Conservation (phyloP, 2,113 vertebrate species). For the Tricholaema leucomelas region DNA sequence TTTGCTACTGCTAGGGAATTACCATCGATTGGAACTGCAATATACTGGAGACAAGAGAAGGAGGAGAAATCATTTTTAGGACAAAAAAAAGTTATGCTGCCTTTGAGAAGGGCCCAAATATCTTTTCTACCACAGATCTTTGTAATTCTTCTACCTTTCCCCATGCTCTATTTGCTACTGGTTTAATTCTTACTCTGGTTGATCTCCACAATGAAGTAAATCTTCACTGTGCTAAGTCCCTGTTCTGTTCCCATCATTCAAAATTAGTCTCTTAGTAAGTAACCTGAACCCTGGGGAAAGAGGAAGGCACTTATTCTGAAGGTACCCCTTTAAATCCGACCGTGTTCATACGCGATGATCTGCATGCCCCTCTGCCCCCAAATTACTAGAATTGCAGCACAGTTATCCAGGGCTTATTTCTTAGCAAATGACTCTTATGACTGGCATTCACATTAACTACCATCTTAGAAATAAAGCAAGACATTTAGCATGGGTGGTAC, state of each 20-base stretch:
- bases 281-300: neutral
- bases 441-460: slow-evolving; percentile 24
- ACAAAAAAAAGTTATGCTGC: neutral
- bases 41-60: neutral
- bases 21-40: neutral
- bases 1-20: neutral
- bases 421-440: slow-evolving; percentile 38
- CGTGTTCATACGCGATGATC: neutral
- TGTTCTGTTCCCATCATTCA: slow-evolving; percentile 15
- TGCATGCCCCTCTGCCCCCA: neutral
- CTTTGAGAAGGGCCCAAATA: neutral
- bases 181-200: neutral
- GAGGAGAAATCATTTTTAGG: neutral
- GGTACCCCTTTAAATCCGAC: neutral
- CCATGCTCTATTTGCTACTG: neutral
- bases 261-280: neutral
- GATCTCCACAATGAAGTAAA: neutral
- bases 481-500: neutral
- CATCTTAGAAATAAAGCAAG: slow-evolving; percentile 6
- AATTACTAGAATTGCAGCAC: slow-evolving; percentile 32
- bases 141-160: neutral
- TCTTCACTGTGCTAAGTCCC: neutral
- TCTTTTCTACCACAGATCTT: neutral
- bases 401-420: slow-evolving; percentile 25
- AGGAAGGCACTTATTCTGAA: neutral